Evolutionary conservation across 2,797 vertebrate species (phyloP).

Genomic region (Decapterus maruadsi): DNA sequence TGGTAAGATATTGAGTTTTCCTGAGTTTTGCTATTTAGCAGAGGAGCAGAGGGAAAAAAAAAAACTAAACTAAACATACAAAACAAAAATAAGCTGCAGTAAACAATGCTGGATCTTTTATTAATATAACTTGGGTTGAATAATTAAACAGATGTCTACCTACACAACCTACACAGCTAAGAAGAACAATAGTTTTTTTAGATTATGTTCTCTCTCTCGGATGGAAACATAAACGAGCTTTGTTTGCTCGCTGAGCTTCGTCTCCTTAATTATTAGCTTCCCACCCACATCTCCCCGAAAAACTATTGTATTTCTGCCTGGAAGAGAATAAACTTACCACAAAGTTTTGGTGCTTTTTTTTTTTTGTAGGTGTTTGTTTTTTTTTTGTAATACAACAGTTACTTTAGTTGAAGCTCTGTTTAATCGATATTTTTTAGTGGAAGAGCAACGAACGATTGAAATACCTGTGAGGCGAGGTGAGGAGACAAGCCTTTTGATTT

Average conservation of each 20-base stretch:
- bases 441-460: conserved; percentile 14
- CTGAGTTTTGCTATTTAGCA: too few species aligned
- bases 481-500: background rate
- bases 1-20: too few species aligned
- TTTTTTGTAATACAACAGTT: too few species aligned
- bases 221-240: conserved; percentile 36
- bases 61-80: too few species aligned
- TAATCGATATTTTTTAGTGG: conserved; percentile 24
- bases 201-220: conserved; percentile 9
- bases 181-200: conserved; percentile 15
- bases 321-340: conserved; percentile 25
- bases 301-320: conserved; percentile 41
- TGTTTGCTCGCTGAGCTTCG: conserved; percentile 29
- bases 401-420: background rate
- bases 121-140: background rate
- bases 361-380: too few species aligned
- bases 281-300: background rate
- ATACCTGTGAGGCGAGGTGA: too few species aligned
- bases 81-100: too few species aligned
- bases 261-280: conserved; percentile 4
- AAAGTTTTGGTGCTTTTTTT: conserved; percentile 7
- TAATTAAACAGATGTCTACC: conserved; percentile 24
- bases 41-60: too few species aligned
- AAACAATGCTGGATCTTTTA: background rate
- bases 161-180: background rate